Percentiles rank a stretch among this genome's conserved stretches.
phyloP scores from a whole-genome alignment of 2,113 vertebrate species.

The Furnarius figulus region DNA sequence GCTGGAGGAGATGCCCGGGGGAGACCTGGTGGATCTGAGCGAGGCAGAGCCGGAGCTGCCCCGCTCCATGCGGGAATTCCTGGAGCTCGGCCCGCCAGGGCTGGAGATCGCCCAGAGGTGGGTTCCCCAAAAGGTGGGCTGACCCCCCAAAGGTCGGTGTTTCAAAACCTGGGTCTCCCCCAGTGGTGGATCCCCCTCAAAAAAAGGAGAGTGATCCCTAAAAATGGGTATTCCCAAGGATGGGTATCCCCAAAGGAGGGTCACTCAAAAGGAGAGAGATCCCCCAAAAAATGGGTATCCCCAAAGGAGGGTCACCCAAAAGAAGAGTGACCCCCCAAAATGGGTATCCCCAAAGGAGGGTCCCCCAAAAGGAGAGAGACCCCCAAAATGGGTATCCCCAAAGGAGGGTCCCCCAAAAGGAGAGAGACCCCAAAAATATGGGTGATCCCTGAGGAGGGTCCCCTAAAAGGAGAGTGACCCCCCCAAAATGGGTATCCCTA shows the following conservation, averaged over 20 bases:
- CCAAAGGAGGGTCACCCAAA: not conserved
- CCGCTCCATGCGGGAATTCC: slow-evolving; percentile 81
- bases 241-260: not conserved
- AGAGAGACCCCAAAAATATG: not conserved
- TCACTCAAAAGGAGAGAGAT: too few species aligned
- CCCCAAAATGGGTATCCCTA: slow-evolving; percentile 55
- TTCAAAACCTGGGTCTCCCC: too few species aligned
- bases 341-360: not conserved
- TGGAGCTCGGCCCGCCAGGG: slow-evolving; percentile 79
- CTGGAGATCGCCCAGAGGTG: slow-evolving; percentile 49
- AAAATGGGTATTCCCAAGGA: slow-evolving; percentile 53
- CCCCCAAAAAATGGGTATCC: too few species aligned
- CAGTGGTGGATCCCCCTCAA: not conserved
- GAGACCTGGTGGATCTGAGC: slow-evolving; percentile 83
- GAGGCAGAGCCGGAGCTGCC: slow-evolving; percentile 85
- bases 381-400: slow-evolving; percentile 69
- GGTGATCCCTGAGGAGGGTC: not conserved
- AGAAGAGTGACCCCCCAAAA: slow-evolving; percentile 39
- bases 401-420: not conserved
- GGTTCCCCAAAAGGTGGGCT: not conserved
- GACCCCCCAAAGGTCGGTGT: slow-evolving; percentile 73
- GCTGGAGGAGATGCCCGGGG: slow-evolving; percentile 77
- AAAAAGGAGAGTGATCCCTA: not conserved
- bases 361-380: too few species aligned
- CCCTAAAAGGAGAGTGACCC: too few species aligned